A percentile compares a stretch with the other conserved stretches of the same genome.
Conservation (phyloP, 2,888 invertebrate genomes). For the Eristalis intricaria region DNA sequence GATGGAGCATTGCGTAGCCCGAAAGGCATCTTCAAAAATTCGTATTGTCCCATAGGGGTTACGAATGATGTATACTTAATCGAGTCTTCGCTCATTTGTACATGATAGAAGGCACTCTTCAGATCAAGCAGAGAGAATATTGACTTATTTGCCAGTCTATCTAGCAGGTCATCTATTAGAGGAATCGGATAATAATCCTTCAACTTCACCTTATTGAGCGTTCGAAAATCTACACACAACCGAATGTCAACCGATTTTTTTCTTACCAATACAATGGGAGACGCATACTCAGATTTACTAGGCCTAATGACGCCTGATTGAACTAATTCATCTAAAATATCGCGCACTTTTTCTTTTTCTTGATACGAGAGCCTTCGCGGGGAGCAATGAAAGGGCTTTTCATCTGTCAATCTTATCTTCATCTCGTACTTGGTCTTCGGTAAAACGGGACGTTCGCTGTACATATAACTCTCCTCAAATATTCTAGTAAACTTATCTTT, state of each 20-base stretch:
- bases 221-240: not conserved
- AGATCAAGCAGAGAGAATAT: not conserved
- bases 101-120: not conserved
- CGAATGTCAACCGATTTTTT: not conserved
- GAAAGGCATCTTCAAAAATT: constrained; percentile 27
- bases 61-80: not conserved
- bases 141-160: constrained; percentile 15
- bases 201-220: not conserved
- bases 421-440: not conserved
- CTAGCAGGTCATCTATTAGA: not conserved
- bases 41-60: not conserved
- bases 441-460: constrained; percentile 1
- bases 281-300: too few species aligned
- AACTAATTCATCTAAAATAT: too few species aligned
- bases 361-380: not conserved
- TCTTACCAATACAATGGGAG: too few species aligned
- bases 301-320: too few species aligned
- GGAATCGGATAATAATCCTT: not conserved
- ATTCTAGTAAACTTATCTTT: not conserved
- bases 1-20: constrained; percentile 10
- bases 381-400: not conserved
- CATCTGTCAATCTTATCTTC: not conserved
- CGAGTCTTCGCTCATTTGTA: not conserved
- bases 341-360: not conserved
- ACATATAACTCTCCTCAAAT: not conserved